A percentile compares a stretch with the other conserved stretches of the same genome.
Evolutionary conservation across 1,140 invertebrate species (phyloP).

Genomic region (Akabosia matsudoensis): DNA sequence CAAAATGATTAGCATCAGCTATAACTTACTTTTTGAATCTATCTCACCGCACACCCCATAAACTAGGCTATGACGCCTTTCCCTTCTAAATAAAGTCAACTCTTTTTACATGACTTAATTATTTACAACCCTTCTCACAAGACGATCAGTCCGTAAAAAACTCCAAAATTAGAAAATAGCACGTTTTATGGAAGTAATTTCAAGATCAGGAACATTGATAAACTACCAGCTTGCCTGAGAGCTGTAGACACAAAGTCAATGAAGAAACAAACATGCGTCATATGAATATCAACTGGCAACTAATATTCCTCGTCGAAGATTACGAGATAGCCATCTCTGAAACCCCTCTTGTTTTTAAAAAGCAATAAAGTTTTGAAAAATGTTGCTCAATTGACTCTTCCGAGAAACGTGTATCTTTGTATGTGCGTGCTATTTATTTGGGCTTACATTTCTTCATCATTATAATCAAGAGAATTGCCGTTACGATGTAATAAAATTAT

Average conservation of each 20-base stretch:
- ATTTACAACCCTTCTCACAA: background rate
- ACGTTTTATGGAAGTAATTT: background rate
- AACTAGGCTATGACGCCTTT: too few relatives aligned
- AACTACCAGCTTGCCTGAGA: too few relatives aligned
- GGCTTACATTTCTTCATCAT: background rate
- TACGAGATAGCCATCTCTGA: background rate
- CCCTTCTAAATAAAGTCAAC: too few relatives aligned
- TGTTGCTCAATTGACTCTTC: too few relatives aligned
- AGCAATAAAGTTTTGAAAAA: background rate
- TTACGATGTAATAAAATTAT: background rate
- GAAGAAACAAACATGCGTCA: too few relatives aligned
- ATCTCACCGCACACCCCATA: background rate
- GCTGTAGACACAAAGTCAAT: too few relatives aligned
- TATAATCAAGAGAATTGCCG: background rate
- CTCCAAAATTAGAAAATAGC: background rate
- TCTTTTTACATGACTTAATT: too few relatives aligned
- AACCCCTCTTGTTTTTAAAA: background rate
- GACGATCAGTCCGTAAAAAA: background rate
- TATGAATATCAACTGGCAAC: too few relatives aligned
- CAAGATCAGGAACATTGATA: background rate
- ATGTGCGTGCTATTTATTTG: too few relatives aligned
- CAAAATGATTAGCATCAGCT: background rate
- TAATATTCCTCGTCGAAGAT: too few relatives aligned
- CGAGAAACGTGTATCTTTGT: too few relatives aligned
- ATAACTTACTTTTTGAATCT: background rate